phyloP scores from a whole-genome alignment of 2,888 invertebrate species.

The Spilosoma lubricipeda region DNA sequence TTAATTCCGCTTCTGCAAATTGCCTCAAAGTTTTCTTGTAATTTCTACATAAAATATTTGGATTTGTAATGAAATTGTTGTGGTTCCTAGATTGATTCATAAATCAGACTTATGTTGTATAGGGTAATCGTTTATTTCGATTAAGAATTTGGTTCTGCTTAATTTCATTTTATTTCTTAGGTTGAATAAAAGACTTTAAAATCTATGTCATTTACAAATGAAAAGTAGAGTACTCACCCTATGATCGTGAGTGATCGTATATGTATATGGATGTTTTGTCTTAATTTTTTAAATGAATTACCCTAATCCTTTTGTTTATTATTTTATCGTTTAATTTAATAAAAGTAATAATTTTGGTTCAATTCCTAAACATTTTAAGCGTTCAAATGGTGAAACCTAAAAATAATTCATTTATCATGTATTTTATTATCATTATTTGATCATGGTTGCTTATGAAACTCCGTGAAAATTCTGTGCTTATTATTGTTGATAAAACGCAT shows the following conservation, averaged over 20 bases:
- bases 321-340: no score
- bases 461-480: not conserved
- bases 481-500: not conserved
- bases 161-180: not conserved
- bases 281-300: no score
- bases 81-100: constrained; percentile 17
- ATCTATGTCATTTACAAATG: not conserved
- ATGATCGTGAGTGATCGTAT: no score
- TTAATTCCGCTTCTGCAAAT: constrained; percentile 43
- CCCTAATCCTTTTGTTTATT: no score
- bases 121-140: not conserved
- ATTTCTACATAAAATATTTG: constrained; percentile 41
- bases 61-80: constrained; percentile 30
- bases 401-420: no score
- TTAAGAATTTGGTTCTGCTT: not conserved
- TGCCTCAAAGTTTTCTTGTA: constrained; percentile 47
- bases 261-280: no score
- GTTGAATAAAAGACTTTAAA: not conserved
- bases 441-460: not conserved
- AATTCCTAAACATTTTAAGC: no score
- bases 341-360: no score
- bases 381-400: no score
- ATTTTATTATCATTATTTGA: no score
- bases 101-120: not conserved
- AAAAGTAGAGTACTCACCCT: no score